These are phyloP conservation scores for Polia nebulosa DNA, from an alignment of 2,888 invertebrate species.

Conservation along the genomic window DNA sequence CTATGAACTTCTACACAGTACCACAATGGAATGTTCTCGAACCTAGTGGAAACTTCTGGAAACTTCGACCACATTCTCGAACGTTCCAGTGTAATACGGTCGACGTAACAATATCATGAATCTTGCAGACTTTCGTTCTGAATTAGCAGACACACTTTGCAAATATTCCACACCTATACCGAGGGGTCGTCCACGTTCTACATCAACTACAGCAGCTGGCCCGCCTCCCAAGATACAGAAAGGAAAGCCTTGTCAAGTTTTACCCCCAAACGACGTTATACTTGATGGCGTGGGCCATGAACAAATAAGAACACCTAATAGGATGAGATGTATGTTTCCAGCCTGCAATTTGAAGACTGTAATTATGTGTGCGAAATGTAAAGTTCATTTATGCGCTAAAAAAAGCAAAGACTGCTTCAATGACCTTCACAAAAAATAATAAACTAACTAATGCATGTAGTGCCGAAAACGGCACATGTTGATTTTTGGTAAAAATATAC, in stretches of 20 bases:
- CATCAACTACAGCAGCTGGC: constrained; percentile 18
- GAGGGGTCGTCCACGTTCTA: constrained; percentile 32
- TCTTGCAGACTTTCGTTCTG: constrained; percentile 20
- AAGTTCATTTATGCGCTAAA: constrained; percentile 40
- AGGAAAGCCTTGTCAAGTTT: constrained; percentile 35
- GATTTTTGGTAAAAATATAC: constrained; percentile 31
- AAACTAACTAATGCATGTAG: constrained; percentile 25
- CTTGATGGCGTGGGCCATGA: constrained; percentile 48
- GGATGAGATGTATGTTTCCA: constrained; percentile 42
- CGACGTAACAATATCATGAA: no score
- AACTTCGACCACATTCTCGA: no score
- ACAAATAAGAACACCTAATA: constrained; percentile 29
- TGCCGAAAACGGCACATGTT: constrained; percentile 35
- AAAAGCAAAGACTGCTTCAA: constrained; percentile 34
- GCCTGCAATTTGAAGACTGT: constrained; percentile 30
- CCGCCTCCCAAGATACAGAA: constrained; percentile 28
- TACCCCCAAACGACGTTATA: constrained; percentile 38
- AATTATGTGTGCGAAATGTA: constrained; percentile 39
- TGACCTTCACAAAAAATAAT: constrained; percentile 21
- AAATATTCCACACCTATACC: constrained; percentile 25
- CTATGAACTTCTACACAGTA: no score
- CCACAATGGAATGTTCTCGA: no score
- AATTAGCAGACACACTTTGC: constrained; percentile 21
- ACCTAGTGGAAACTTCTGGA: no score
- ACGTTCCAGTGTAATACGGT: no score